Conservation (phyloP, 2,113 vertebrate species). For the Malurus melanocephalus region DNA sequence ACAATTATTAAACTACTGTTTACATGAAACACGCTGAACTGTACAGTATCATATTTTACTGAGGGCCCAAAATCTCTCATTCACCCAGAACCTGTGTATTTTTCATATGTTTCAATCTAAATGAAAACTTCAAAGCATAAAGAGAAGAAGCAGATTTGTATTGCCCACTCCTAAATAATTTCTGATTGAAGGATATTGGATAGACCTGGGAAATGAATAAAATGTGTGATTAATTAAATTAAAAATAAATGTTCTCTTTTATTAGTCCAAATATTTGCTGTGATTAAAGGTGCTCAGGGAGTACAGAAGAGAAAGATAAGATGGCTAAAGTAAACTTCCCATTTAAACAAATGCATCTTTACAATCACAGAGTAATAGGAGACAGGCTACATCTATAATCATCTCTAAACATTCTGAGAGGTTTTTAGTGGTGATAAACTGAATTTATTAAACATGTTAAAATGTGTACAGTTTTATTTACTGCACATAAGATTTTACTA, state of each 20-base stretch:
- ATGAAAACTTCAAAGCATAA: conserved; percentile 37
- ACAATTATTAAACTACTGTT: neutral
- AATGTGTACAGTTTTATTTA: conserved; percentile 27
- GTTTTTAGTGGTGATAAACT: neutral
- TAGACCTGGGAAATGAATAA: conserved; percentile 22
- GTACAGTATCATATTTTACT: neutral
- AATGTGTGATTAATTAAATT: conserved; percentile 20
- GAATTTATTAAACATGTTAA: neutral
- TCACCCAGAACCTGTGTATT: neutral
- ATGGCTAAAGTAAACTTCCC: neutral
- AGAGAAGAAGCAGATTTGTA: conserved; percentile 7
- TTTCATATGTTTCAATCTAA: conserved; percentile 34
- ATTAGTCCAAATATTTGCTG: conserved; percentile 18
- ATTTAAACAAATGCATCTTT: conserved; percentile 29
- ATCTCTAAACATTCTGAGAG: neutral
- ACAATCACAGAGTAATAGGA: neutral
- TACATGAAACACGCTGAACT: neutral
- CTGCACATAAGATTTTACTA: neutral
- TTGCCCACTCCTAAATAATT: conserved; percentile 25
- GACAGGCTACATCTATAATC: neutral
- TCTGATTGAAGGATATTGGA: conserved; percentile 8
- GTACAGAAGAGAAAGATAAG: conserved; percentile 15
- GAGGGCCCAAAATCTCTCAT: conserved; percentile 7
- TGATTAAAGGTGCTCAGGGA: conserved; percentile 8
- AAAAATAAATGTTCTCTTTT: conserved; percentile 11